Base-by-base conservation (phyloP, 2,888 invertebrate genomes). In the Galeopsomyia nigrocyanea region DNA sequence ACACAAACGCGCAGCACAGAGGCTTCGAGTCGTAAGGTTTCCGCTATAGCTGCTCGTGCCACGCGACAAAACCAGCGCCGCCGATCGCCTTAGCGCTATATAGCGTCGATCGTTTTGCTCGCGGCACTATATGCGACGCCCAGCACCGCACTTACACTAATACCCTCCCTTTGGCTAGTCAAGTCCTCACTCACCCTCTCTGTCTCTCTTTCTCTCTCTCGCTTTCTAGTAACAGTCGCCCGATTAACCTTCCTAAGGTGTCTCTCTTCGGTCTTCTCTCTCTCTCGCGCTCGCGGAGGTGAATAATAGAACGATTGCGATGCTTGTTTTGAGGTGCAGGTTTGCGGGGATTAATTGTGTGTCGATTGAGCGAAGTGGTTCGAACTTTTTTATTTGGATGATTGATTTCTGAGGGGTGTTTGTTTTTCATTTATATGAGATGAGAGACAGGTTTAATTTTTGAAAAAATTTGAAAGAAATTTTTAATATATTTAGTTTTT, bases 31-130 rank as follows among this genome's bases (percentile, higher is more conserved):
- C 76, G 79, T 85, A 83, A 47, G 85, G 85, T 86, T 86, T 86
- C 85, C 80, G 82, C 72, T n/a, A n/a, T n/a, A n/a, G n/a, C n/a
- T n/a, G 86, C 85, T 84, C 84, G 85, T 5, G 26, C 82, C 80
- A 82, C 80, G 80, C 82, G 83, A 84, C 84, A 86, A 86, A 85
- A 39, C 39, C 86, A 26, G 26, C 85, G 85, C 85, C 85, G 84
- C 82, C 85, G 84, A 85, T 86, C 84, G 83, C 81, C 84, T 85
- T 86, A 85, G 82, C 26, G 31, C 26, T 26, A 26, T 26, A 26
- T 39, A 39, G 81, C 82, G 80, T 82, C 83, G 83, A 86, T 84
- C 84, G 86, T 83, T 85, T 85, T 83, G 83, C 83, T 76, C 74
- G 63, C 14, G 14, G 14, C 46, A 17, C 17, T 60, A 26, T 46